A percentile compares a stretch with the other conserved stretches of the same genome.
Evolutionary conservation across 2,113 vertebrate species (phyloP).

Genomic region (Barnardius zonarius): DNA sequence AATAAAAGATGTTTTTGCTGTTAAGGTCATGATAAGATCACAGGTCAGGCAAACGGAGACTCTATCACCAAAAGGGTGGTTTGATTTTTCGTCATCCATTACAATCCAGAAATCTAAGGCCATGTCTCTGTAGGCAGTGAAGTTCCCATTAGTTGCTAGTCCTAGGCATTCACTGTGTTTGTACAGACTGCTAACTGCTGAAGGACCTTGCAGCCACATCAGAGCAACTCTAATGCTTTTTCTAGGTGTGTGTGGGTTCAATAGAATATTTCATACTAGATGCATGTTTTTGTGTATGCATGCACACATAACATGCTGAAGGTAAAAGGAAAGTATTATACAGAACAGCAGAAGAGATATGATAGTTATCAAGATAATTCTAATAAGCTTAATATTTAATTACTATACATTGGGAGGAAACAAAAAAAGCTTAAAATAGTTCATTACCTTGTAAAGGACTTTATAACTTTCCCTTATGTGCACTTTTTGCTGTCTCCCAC

Average conservation of each 20-base stretch:
- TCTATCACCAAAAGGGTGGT: not conserved
- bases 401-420: not conserved
- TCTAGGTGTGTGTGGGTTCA: not conserved
- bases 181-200: not conserved
- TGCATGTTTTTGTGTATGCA: not conserved
- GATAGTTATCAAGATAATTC: not conserved
- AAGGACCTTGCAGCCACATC: not conserved
- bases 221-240: not conserved
- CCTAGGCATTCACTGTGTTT: too few relatives aligned
- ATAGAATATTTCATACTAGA: not conserved
- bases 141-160: not conserved
- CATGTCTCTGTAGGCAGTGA: fast-evolving
- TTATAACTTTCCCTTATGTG: not conserved
- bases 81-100: not conserved
- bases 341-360: not conserved
- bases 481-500: not conserved
- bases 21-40: not conserved
- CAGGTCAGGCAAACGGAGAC: not conserved
- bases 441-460: not conserved
- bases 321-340: not conserved
- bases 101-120: not conserved
- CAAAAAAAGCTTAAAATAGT: fast-evolving
- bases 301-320: not conserved
- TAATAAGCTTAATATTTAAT: not conserved
- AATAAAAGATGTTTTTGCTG: too few relatives aligned